Base-by-base conservation (phyloP, 1,140 invertebrate species). In the Penaeus vannamei region DNA sequence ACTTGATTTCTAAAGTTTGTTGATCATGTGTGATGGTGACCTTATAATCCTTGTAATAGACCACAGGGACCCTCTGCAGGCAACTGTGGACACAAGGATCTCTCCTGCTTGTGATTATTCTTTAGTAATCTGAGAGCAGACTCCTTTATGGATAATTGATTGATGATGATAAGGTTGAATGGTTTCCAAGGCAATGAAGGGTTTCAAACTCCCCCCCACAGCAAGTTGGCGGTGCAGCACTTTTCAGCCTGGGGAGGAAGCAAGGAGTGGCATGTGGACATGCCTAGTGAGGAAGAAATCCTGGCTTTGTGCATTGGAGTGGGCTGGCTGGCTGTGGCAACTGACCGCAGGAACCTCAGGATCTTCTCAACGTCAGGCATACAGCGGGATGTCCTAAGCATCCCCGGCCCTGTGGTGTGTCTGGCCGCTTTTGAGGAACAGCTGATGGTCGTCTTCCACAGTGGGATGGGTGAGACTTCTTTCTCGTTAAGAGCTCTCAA, bases 311-410 rank as follows among this genome's bases (percentile, higher is more conserved):
- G 95, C 12, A 94, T 95, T 62, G 97, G 96, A 14, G 94, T 94
- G 42, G 95, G 94, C 77, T 95, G 97, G 92, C 94, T 98, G 23
- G 97, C 96, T 46, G 95, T 95, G 66, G 96, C 95, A 10, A 98
- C 97, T 0, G 94, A 94, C 91, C 93, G 93, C 59, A 94, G 96
- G 87, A 95, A 96, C 90, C 92, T 99, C 22, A 94, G 98, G 60
- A 92, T 99, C n/a, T 98, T 96, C 92, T 96, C 96, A 14, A 93
- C 97, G 14, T 95, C 96, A 92, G 98, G 98, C 26, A 95, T 96
- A 1, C 98, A 99, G 93, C 94, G 96, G 92, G 96, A 97, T 93
- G 94, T 96, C 4, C 93, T 97, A 91, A 95, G 95, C 19, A 92
- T 97, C 22, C 94, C 96, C 8, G 97, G 97, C 5, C 94, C 95